These are phyloP conservation scores for Chloroclysta siterata DNA, from an alignment of 2,888 invertebrate genomes.

Conservation along the genomic window DNA sequence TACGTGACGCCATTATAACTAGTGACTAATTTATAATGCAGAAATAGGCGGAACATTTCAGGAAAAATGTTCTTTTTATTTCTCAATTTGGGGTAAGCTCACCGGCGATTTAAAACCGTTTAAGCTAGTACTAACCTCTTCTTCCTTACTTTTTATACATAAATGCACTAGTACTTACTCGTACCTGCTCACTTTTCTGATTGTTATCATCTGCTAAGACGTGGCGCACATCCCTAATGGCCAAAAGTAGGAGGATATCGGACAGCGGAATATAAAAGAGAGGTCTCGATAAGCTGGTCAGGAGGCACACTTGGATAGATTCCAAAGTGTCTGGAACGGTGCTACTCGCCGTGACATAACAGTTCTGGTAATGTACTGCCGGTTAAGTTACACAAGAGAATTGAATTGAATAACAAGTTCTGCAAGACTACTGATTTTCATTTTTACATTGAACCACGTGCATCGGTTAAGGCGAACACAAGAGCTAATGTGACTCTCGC, in stretches of 20 bases:
- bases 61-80: no score
- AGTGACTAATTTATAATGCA: no score
- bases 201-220: neutral
- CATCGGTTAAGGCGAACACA: neutral
- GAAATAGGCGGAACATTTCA: no score
- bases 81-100: no score
- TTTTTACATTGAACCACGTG: neutral
- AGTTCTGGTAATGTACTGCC: constrained; percentile 54
- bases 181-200: neutral
- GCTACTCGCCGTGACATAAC: constrained; percentile 67
- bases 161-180: no score
- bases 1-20: no score
- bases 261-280: constrained; percentile 46
- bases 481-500: no score
- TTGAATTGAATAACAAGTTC: constrained; percentile 32
- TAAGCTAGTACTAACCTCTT: no score
- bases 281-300: constrained; percentile 49
- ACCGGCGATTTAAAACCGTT: no score
- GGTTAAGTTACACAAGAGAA: constrained; percentile 32
- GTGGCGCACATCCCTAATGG: constrained; percentile 28
- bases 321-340: constrained; percentile 71
- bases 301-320: constrained; percentile 63
- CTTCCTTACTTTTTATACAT: no score
- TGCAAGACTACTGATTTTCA: constrained; percentile 16
- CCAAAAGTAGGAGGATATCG: constrained; percentile 26